Evolutionary conservation across 2,113 vertebrate genomes (phyloP).

Genomic region (Meriones unguiculatus): DNA sequence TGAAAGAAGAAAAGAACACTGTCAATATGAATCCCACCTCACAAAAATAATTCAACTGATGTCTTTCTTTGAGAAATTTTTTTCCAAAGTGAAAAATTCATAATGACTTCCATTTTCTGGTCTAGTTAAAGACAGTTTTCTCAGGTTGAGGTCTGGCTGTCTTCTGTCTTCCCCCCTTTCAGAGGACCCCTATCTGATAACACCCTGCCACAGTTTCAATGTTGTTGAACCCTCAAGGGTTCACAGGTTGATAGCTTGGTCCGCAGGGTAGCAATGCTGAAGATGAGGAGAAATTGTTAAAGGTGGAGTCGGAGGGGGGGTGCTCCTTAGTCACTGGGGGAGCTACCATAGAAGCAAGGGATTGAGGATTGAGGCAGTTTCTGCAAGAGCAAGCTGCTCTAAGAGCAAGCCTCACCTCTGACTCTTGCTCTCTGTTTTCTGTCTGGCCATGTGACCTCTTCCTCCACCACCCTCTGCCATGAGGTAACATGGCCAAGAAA

Average conservation of each 20-base stretch:
- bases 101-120: neutral
- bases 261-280: neutral
- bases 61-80: conserved; percentile 7
- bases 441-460: neutral
- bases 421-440: neutral
- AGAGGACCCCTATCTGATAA: neutral
- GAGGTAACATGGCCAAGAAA: neutral
- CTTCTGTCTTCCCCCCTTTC: neutral
- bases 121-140: neutral
- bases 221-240: neutral
- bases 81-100: neutral
- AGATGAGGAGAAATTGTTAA: neutral
- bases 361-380: neutral
- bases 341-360: neutral
- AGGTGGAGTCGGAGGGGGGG: too few species aligned
- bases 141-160: neutral
- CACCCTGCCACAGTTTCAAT: neutral
- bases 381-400: neutral
- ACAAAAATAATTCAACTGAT: neutral
- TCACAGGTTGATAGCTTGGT: neutral
- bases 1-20: conserved; percentile 79
- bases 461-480: neutral
- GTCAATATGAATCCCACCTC: neutral
- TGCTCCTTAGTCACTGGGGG: neutral
- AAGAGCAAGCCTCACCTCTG: neutral